Evolutionary conservation across 2,797 vertebrate genomes (phyloP).

Genomic region (Todus mexicanus): DNA sequence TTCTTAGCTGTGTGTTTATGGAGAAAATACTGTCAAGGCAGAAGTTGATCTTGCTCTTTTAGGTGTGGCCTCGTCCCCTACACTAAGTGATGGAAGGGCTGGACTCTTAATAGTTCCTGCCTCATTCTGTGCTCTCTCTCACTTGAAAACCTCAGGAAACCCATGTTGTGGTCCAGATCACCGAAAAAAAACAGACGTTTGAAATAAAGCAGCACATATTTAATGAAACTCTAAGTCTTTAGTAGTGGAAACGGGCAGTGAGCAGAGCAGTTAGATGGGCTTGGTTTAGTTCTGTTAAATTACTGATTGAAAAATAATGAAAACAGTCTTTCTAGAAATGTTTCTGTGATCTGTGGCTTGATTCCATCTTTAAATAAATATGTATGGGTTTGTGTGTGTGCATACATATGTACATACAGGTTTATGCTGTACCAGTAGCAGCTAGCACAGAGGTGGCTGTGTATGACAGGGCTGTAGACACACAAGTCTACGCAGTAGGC

Average conservation of each 20-base stretch:
- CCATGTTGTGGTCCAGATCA: neutral
- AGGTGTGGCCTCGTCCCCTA: neutral
- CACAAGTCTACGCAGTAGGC: fast-evolving
- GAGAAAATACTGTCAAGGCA: neutral
- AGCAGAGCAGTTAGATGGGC: neutral
- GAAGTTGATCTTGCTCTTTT: neutral
- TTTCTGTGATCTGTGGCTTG: neutral
- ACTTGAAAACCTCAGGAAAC: neutral
- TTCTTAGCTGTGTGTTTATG: neutral
- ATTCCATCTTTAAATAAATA: neutral
- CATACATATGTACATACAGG: too few species aligned
- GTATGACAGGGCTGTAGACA: neutral
- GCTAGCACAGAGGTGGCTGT: neutral
- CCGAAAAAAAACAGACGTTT: neutral
- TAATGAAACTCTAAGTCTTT: neutral
- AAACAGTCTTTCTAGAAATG: neutral
- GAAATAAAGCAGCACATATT: neutral
- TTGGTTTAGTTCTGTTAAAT: neutral
- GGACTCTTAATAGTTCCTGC: neutral
- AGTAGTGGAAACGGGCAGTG: neutral
- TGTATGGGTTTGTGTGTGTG: neutral
- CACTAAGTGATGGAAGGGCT: neutral
- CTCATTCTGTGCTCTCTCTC: neutral
- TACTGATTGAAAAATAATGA: neutral
- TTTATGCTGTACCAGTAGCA: neutral